Evolutionary conservation across 2,113 vertebrate species (phyloP).

Genomic region (Zingel zingel): DNA sequence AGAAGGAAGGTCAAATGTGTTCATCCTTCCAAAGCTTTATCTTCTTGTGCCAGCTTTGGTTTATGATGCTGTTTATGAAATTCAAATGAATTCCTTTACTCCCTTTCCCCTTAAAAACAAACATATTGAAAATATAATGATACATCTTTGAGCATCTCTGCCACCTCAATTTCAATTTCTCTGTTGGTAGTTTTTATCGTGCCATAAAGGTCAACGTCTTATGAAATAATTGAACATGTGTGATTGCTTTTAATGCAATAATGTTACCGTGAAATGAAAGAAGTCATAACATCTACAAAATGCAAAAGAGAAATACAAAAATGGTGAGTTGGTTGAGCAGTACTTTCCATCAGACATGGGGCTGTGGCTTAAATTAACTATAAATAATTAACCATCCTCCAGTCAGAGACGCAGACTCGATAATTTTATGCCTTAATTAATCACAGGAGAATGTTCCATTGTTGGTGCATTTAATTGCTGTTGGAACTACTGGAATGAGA

Average conservation of each 20-base stretch:
- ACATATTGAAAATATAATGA: background rate
- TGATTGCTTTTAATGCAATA: conserved; percentile 39
- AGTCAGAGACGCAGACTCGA: conserved; percentile 66
- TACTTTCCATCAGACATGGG: conserved; percentile 62
- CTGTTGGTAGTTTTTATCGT: conserved; percentile 6
- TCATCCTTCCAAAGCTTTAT: conserved; percentile 26
- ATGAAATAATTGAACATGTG: conserved; percentile 28
- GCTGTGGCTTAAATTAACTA: conserved; percentile 67
- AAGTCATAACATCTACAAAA: conserved; percentile 30
- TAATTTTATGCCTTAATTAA: conserved; percentile 78
- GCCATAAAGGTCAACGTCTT: conserved; percentile 37
- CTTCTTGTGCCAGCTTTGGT: conserved; percentile 12
- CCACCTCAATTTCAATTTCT: conserved; percentile 10
- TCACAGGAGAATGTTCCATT: conserved; percentile 67
- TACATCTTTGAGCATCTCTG: background rate
- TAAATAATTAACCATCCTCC: conserved; percentile 77
- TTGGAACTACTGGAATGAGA: conserved; percentile 66
- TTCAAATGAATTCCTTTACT: conserved; percentile 1
- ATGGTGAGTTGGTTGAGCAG: conserved; percentile 60
- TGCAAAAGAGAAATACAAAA: conserved; percentile 36
- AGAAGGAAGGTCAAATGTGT: conserved; percentile 41
- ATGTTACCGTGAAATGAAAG: conserved; percentile 34
- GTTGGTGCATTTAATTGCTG: conserved; percentile 75
- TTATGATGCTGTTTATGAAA: conserved; percentile 3
- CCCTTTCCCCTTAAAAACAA: background rate